A percentile compares a stretch with the other conserved stretches of the same genome.
Conservation (phyloP, 2,797 vertebrate genomes). For the Clarias platycephalus region DNA sequence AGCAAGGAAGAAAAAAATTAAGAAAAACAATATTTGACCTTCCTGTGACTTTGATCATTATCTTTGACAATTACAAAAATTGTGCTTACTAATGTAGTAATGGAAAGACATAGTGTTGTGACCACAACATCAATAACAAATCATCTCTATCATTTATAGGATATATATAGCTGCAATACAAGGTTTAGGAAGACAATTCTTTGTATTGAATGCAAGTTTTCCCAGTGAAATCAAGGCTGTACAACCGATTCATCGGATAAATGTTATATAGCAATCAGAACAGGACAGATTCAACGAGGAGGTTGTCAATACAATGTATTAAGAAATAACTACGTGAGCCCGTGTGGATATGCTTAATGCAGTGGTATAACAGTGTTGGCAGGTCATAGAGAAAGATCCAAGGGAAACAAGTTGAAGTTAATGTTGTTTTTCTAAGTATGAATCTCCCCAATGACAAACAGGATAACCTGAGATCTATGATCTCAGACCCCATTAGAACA, state of each 20-base stretch:
- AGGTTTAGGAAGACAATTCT: neutral
- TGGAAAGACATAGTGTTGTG: neutral
- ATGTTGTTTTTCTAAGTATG: neutral
- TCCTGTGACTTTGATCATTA: neutral
- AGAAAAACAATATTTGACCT: neutral
- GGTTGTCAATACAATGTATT: neutral
- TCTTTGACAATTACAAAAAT: neutral
- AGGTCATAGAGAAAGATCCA: neutral
- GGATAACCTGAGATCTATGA: neutral
- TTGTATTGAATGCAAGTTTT: neutral
- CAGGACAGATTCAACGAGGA: neutral
- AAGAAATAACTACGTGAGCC: neutral
- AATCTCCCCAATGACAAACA: neutral
- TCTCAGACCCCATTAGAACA: neutral
- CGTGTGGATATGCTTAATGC: neutral
- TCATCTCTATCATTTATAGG: neutral
- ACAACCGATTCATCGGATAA: neutral
- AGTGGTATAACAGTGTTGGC: neutral
- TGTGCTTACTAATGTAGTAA: neutral
- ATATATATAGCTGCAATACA: neutral
- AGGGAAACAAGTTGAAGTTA: neutral
- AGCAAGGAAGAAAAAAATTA: neutral
- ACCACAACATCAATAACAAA: neutral
- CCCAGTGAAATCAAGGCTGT: neutral
- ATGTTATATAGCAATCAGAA: neutral